phyloP scores from a whole-genome alignment of 1,140 invertebrate genomes.

The Campodea augens region DNA sequence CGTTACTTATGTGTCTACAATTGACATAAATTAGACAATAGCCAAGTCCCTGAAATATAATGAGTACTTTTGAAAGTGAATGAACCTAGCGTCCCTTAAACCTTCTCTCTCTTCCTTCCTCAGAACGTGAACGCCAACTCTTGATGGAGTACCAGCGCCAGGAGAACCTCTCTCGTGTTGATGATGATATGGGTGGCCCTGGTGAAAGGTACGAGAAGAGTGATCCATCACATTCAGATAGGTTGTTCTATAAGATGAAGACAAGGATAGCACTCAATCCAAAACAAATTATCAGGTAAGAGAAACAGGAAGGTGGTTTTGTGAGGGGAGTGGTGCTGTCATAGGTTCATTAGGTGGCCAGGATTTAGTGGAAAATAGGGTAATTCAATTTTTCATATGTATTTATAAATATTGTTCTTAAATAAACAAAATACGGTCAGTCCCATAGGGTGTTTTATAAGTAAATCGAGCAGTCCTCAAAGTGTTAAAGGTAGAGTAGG shows the following conservation, averaged over 20 bases:
- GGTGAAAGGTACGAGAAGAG: constrained; percentile 56
- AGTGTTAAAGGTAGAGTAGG: too few relatives aligned
- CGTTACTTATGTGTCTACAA: too few relatives aligned
- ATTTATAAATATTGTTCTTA: too few relatives aligned
- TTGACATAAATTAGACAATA: too few relatives aligned
- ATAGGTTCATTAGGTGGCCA: too few relatives aligned
- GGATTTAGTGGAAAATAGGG: too few relatives aligned
- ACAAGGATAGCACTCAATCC: constrained; percentile 51
- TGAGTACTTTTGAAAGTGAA: constrained; percentile 8
- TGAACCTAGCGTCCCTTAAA: constrained; percentile 4
- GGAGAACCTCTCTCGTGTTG: constrained; percentile 25
- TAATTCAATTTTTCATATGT: too few relatives aligned
- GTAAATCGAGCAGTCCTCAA: too few relatives aligned
- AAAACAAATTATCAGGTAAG: constrained; percentile 56
- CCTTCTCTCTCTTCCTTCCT: constrained; percentile 16
- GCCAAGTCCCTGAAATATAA: constrained; percentile 1
- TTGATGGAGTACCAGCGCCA: constrained; percentile 37
- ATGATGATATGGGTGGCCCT: constrained; percentile 10
- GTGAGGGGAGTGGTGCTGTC: too few relatives aligned
- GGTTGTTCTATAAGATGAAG: constrained; percentile 57
- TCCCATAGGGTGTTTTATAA: too few relatives aligned
- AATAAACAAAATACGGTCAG: too few relatives aligned
- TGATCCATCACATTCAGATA: constrained; percentile 54
- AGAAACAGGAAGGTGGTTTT: too few relatives aligned
- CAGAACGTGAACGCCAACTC: constrained; percentile 41